These are phyloP conservation scores for Philopedon plagiatum DNA, from an alignment of 2,888 invertebrate species.

Conservation along the genomic window DNA sequence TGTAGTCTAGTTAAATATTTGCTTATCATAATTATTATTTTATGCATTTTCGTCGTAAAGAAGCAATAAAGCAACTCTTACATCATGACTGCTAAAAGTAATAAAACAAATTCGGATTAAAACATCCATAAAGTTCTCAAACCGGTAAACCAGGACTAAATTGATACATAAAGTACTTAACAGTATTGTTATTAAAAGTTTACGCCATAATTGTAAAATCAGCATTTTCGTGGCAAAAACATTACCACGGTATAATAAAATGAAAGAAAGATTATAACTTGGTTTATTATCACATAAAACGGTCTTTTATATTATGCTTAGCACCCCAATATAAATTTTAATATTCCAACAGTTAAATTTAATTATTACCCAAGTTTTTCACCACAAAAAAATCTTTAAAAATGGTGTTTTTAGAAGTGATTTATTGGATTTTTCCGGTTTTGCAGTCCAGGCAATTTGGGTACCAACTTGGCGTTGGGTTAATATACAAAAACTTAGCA, in stretches of 20 bases:
- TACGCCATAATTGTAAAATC: conserved; percentile 3
- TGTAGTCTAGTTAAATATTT: too few species aligned
- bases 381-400: not conserved
- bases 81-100: too few species aligned
- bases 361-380: conserved; percentile 1
- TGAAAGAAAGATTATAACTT: not conserved
- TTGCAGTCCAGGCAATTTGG: too few species aligned
- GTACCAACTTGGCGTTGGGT: too few species aligned
- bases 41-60: not conserved
- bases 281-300: conserved; percentile 7
- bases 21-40: too few species aligned
- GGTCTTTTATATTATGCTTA: not conserved
- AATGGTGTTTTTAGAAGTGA: not conserved
- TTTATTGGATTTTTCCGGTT: not conserved
- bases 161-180: not conserved
- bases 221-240: not conserved
- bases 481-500: too few species aligned
- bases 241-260: not conserved
- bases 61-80: not conserved
- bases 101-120: too few species aligned
- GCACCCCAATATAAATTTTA: conserved; percentile 4
- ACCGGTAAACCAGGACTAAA: not conserved
- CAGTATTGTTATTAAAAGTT: not conserved
- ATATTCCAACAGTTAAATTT: conserved; percentile 1
- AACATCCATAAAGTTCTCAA: not conserved